phyloP scores from a whole-genome alignment of 2,797 vertebrate species.

The Rousettus madagascariensis region DNA sequence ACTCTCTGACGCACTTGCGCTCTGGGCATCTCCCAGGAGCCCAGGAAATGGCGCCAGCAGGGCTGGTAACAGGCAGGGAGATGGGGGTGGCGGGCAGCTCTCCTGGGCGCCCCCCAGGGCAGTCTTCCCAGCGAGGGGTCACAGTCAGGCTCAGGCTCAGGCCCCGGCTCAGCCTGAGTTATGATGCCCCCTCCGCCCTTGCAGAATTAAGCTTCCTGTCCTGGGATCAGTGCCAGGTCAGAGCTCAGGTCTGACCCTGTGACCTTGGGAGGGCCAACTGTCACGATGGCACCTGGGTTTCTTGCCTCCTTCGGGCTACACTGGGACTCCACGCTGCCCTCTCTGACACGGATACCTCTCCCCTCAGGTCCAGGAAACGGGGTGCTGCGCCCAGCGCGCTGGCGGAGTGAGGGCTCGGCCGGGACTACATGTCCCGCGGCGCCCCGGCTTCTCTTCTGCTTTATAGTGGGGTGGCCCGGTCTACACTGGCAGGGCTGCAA shows the following conservation, averaged over 20 bases:
- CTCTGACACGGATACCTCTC: background rate
- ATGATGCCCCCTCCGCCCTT: accelerated
- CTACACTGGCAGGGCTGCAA: background rate
- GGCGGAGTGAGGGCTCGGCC: background rate
- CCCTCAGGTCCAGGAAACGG: accelerated
- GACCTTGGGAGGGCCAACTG: background rate
- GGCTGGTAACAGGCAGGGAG: accelerated
- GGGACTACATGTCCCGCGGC: accelerated
- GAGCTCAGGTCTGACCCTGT: background rate
- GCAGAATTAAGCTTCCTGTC: background rate
- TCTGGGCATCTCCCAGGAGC: background rate
- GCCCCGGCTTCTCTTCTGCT: background rate
- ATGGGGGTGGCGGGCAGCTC: accelerated
- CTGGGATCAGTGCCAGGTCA: background rate
- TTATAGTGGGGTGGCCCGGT: background rate
- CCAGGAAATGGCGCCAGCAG: background rate
- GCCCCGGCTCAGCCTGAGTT: background rate
- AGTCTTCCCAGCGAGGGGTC: accelerated
- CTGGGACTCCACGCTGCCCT: accelerated
- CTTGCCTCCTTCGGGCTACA: background rate
- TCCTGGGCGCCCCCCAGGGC: accelerated
- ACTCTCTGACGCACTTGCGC: background rate
- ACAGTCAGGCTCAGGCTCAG: background rate
- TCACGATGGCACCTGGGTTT: background rate
- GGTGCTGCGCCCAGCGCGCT: accelerated